Evolutionary conservation across 2,113 vertebrate genomes (phyloP).

Genomic region (Sterrhoptilus dennistouni): DNA sequence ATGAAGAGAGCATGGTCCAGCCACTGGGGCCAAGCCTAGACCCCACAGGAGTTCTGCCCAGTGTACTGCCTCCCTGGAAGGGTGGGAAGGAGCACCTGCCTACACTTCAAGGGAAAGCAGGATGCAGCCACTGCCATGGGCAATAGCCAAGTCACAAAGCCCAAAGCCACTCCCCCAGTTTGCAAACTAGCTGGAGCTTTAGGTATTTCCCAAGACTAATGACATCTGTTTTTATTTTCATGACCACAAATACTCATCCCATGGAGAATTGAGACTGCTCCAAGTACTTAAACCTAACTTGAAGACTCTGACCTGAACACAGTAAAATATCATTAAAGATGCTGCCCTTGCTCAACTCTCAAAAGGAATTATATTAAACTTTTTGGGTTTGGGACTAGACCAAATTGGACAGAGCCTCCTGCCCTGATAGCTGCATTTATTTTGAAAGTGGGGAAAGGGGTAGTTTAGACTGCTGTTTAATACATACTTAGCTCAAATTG

Average conservation of each 20-base stretch:
- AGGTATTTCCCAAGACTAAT: not conserved
- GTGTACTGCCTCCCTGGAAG: rapidly evolving
- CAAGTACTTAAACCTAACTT: not conserved
- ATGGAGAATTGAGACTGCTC: not conserved
- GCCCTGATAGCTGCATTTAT: not conserved
- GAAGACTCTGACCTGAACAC: not conserved
- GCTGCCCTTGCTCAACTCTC: not conserved
- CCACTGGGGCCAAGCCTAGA: not conserved
- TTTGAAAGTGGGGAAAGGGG: conserved; percentile 23
- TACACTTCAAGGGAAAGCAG: not conserved
- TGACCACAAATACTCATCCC: not conserved
- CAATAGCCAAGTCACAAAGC: not conserved
- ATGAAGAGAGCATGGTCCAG: not conserved
- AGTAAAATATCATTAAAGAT: not conserved
- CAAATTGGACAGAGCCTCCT: not conserved
- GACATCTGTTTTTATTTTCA: not conserved
- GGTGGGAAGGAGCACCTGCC: not conserved
- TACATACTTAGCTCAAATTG: not conserved
- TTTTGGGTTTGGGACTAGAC: not conserved
- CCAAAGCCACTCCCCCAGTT: not conserved
- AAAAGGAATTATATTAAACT: not conserved
- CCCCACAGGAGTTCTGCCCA: not conserved
- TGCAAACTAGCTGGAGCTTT: not conserved
- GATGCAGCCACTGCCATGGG: rapidly evolving
- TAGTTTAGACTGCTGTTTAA: not conserved